Percentiles rank a stretch among this genome's conserved stretches.
phyloP scores from a whole-genome alignment of 2,113 vertebrate species.

The Corythoichthys intestinalis region DNA sequence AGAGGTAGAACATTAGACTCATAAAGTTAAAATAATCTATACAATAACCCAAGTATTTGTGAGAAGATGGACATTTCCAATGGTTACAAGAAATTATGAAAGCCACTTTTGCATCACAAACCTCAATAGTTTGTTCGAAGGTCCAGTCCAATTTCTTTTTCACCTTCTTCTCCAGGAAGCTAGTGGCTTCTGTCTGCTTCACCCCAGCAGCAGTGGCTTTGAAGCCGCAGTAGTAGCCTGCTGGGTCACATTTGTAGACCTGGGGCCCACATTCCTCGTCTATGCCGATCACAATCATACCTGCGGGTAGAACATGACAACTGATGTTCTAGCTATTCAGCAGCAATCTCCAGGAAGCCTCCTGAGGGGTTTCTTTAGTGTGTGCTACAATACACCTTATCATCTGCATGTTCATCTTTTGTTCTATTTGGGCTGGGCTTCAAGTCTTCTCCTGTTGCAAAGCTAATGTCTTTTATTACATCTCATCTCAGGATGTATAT shows the following conservation, averaged over 20 bases:
- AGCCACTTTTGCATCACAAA: constrained; percentile 45
- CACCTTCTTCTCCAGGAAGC: constrained; percentile 98
- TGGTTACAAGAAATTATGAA: not conserved
- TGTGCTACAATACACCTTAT: not conserved
- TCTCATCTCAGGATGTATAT: not conserved
- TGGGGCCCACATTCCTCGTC: constrained; percentile 92
- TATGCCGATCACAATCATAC: constrained; percentile 96
- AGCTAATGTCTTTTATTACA: not conserved
- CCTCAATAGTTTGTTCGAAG: constrained; percentile 93
- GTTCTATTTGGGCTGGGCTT: not conserved
- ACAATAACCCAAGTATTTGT: not conserved
- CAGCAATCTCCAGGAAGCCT: not conserved
- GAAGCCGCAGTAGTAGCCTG: constrained; percentile 97
- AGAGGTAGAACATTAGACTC: not conserved
- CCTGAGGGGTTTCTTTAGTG: not conserved
- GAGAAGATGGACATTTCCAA: not conserved
- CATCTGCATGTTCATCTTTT: not conserved
- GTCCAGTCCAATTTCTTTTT: constrained; percentile 99
- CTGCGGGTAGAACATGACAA: constrained; percentile 57
- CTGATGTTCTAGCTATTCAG: not conserved
- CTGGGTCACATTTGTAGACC: constrained; percentile 97
- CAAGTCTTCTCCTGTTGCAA: not conserved
- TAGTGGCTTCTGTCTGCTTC: constrained; percentile 97
- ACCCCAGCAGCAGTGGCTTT: constrained; percentile 97
- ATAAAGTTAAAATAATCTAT: not conserved